These are phyloP conservation scores for Molothrus aeneus DNA, from an alignment of 2,797 vertebrate genomes.

Conservation along the genomic window DNA sequence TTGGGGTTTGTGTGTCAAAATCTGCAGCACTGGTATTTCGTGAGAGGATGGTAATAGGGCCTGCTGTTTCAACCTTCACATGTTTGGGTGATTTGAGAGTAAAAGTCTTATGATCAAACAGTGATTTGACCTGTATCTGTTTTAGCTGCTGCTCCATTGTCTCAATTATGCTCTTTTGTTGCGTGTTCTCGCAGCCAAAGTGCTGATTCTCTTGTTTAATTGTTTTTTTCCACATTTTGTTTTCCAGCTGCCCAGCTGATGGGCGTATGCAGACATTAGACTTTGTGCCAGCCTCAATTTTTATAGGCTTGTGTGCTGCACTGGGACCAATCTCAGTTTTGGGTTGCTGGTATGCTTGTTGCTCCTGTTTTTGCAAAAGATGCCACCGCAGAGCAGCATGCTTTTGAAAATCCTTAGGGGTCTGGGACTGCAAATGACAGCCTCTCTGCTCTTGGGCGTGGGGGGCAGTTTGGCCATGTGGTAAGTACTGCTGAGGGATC, in stretches of 20 bases:
- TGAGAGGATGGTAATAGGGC: conserved; percentile 86
- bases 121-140: conserved; percentile 89
- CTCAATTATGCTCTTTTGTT: conserved; percentile 89
- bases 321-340: conserved; percentile 71
- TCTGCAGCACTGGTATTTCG: conserved; percentile 79
- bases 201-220: conserved; percentile 79
- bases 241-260: conserved; percentile 69
- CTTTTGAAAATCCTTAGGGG: conserved; percentile 84
- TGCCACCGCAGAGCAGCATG: conserved; percentile 90
- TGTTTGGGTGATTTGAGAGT: conserved; percentile 86
- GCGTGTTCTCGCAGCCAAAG: conserved; percentile 66
- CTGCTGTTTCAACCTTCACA: conserved; percentile 91
- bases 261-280: conserved; percentile 76
- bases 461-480: conserved; percentile 53
- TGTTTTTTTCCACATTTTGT: conserved; percentile 76
- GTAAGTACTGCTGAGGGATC: conserved; percentile 71
- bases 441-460: conserved; percentile 62
- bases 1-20: conserved; percentile 70
- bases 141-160: conserved; percentile 94
- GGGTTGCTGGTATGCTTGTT: conserved; percentile 79
- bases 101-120: conserved; percentile 90
- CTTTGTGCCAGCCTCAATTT: conserved; percentile 83
- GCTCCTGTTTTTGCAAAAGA: conserved; percentile 89
- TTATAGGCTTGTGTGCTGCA: conserved; percentile 77
- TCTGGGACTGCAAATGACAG: conserved; percentile 60